A percentile compares a stretch with the other conserved stretches of the same genome.
phyloP scores from a whole-genome alignment of 2,888 invertebrate genomes.

The Cantharis rustica region DNA sequence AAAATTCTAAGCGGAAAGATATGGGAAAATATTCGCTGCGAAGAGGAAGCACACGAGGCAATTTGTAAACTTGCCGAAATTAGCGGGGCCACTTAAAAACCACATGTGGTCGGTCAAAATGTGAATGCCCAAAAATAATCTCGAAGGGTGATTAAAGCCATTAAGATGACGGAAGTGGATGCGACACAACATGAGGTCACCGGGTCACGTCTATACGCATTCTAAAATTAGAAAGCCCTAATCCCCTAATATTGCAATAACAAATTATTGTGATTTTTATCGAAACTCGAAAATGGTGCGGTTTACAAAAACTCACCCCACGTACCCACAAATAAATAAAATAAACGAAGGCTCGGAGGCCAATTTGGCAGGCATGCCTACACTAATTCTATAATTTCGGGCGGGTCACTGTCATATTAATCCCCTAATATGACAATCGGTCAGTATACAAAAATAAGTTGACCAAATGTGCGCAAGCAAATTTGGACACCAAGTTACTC shows the following conservation, averaged over 20 bases:
- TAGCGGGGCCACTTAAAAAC: neutral
- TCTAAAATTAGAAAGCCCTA: slow-evolving; percentile 31
- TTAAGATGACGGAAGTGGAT: slow-evolving; percentile 43
- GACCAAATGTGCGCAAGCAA: slow-evolving; percentile 28
- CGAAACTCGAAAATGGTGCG: neutral
- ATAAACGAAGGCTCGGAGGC: slow-evolving; percentile 8
- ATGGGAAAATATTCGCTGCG: neutral
- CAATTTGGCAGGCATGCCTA: slow-evolving; percentile 13
- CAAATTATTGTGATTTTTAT: slow-evolving; percentile 2
- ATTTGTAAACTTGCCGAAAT: neutral
- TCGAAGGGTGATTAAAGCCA: slow-evolving; percentile 39
- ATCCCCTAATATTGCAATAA: slow-evolving; percentile 4
- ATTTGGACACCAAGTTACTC: slow-evolving; percentile 20
- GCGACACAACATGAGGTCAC: slow-evolving; percentile 42
- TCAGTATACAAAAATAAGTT: slow-evolving; percentile 6
- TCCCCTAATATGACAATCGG: slow-evolving; percentile 33
- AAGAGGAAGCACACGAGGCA: neutral
- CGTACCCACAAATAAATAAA: slow-evolving; percentile 3
- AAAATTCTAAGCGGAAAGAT: neutral
- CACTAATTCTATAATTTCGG: slow-evolving; percentile 36
- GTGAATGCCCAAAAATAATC: slow-evolving; percentile 19
- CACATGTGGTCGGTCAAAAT: slow-evolving; percentile 18
- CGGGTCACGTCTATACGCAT: slow-evolving; percentile 39
- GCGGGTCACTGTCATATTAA: slow-evolving; percentile 27
- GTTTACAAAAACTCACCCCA: neutral